Conservation (phyloP, 2,113 vertebrate genomes). For the Erpornis zantholeuca region DNA sequence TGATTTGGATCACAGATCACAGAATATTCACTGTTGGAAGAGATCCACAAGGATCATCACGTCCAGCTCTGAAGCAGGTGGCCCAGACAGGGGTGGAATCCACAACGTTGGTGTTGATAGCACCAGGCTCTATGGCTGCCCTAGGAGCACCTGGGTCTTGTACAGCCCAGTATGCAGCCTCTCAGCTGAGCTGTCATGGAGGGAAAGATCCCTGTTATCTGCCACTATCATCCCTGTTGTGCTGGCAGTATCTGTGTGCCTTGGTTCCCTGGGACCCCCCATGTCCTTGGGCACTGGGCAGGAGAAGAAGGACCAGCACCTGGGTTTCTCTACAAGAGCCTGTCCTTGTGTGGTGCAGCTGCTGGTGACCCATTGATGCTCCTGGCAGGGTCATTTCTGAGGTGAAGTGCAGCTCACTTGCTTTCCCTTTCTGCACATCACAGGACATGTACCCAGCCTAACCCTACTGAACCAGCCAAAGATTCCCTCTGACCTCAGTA, state of each 20-base stretch:
- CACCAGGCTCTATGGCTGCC: neutral
- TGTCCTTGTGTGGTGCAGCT: fast-evolving
- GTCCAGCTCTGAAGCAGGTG: neutral
- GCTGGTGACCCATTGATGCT: fast-evolving
- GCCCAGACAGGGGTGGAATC: neutral
- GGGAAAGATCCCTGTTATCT: neutral
- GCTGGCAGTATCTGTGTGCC: neutral
- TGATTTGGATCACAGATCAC: neutral
- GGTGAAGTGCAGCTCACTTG: neutral
- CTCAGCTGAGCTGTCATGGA: neutral
- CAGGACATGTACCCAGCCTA: neutral
- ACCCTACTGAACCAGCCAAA: neutral
- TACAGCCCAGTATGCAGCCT: neutral
- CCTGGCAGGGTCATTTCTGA: neutral
- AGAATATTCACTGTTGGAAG: neutral
- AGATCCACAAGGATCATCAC: neutral
- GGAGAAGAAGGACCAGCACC: neutral
- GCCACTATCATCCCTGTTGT: fast-evolving
- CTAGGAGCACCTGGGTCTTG: neutral
- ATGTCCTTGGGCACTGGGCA: neutral
- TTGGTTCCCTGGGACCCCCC: neutral
- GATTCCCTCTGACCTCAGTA: neutral
- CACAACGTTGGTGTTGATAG: neutral
- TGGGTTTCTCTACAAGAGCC: neutral
- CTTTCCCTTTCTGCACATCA: neutral